Conservation (phyloP, 2,888 invertebrate genomes). For the Oscheius sp. region DNA sequence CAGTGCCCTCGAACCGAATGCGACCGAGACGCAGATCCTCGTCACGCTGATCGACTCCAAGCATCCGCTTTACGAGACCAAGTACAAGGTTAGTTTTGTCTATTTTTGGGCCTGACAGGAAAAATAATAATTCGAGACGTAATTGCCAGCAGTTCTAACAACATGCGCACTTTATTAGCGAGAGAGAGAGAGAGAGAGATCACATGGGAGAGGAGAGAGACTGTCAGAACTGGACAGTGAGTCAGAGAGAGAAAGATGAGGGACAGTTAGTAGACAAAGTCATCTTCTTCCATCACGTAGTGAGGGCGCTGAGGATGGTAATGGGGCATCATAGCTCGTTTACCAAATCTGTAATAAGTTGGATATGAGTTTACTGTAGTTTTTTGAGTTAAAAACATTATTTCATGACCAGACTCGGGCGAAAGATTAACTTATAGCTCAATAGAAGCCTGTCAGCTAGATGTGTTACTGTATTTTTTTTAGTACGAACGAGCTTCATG, state of each 20-base stretch:
- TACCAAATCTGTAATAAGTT: conserved; percentile 29
- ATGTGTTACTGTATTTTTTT: too few species aligned
- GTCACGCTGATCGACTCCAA: conserved; percentile 27
- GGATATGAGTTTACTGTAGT: neutral
- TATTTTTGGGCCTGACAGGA: neutral
- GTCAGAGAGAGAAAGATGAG: neutral
- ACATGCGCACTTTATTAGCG: conserved; percentile 17
- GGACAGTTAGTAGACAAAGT: conserved; percentile 2
- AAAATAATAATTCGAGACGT: neutral
- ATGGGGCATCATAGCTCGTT: neutral
- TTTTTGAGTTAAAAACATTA: neutral
- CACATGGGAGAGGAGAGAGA: neutral
- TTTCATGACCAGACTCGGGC: neutral
- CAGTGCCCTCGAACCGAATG: conserved; percentile 14
- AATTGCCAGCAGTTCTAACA: neutral
- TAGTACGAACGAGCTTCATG: too few species aligned
- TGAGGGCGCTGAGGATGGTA: neutral
- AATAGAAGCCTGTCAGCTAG: too few species aligned
- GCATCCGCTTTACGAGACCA: conserved; percentile 24
- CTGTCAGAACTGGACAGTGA: neutral
- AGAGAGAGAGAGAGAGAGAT: conserved; percentile 15
- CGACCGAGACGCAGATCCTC: conserved; percentile 9
- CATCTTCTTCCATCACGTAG: conserved; percentile 5
- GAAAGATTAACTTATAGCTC: too few species aligned
- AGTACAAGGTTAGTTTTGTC: conserved; percentile 38